phyloP scores from a whole-genome alignment of 1,140 invertebrate species.

The Drosophila pseudoananassae region DNA sequence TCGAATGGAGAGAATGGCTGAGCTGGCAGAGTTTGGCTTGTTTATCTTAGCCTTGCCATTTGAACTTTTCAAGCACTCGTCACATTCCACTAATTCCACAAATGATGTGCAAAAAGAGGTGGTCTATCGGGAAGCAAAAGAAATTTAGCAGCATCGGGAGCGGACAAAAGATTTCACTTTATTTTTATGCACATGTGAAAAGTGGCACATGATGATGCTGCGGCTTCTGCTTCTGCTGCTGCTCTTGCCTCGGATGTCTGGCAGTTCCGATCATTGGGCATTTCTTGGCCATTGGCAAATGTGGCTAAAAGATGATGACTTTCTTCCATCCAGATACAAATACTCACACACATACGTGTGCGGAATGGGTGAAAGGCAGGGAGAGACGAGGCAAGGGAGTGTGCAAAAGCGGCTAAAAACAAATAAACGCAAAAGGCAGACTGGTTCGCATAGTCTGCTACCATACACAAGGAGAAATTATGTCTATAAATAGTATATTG shows the following conservation, averaged over 20 bases:
- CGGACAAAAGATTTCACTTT: conserved; percentile 69
- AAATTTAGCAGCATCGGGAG: conserved; percentile 40
- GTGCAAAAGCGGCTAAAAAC: conserved; percentile 69
- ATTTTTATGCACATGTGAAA: conserved; percentile 69
- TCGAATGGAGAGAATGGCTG: conserved; percentile 27
- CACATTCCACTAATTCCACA: conserved; percentile 29
- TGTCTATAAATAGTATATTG: not conserved
- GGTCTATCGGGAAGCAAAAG: conserved; percentile 44
- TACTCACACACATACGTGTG: conserved; percentile 27
- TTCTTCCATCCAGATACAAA: conserved; percentile 51
- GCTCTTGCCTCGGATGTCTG: conserved; percentile 14
- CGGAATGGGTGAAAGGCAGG: conserved; percentile 3
- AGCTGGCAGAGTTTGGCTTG: conserved; percentile 5
- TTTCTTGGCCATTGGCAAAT: conserved; percentile 73
- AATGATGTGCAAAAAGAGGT: conserved; percentile 34
- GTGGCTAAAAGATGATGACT: conserved; percentile 48
- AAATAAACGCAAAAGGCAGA: conserved; percentile 69
- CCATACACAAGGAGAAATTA: not conserved
- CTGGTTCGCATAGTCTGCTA: conserved; percentile 51
- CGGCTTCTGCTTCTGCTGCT: conserved; percentile 29
- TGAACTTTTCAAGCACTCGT: conserved; percentile 41
- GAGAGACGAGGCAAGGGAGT: conserved; percentile 29
- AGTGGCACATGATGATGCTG: conserved; percentile 78
- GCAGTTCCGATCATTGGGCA: conserved; percentile 73
- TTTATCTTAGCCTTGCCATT: conserved; percentile 37